These are phyloP conservation scores for Pygoscelis antarcticus DNA, from an alignment of 2,113 vertebrate genomes.

Conservation along the genomic window DNA sequence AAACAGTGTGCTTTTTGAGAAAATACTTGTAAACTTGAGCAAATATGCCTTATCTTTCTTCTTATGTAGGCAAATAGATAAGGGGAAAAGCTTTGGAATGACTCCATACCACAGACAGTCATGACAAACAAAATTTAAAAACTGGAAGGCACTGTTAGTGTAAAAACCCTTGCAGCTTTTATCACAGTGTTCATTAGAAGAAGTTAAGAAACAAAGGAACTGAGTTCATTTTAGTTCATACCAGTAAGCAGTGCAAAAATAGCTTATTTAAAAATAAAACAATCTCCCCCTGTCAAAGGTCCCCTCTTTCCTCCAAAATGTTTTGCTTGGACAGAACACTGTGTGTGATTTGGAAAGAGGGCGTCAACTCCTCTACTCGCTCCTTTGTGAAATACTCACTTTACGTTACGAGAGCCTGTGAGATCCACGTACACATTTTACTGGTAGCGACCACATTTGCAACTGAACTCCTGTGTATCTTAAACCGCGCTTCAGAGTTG, in stretches of 20 bases:
- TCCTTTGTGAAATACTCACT: neutral
- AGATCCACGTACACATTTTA: neutral
- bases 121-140: neutral
- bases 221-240: conserved; percentile 23
- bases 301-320: neutral
- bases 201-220: conserved; percentile 38
- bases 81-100: conserved; percentile 41
- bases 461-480: neutral
- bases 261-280: conserved; percentile 21
- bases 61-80: neutral
- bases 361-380: neutral
- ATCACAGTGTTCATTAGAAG: conserved; percentile 55
- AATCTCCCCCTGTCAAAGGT: neutral
- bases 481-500: neutral
- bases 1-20: conserved; percentile 20
- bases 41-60: neutral
- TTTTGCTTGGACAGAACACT: conserved; percentile 12
- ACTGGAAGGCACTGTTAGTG: conserved; percentile 61
- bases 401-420: neutral
- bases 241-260: conserved; percentile 39
- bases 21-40: conserved; percentile 37
- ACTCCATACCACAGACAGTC: conserved; percentile 23
- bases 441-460: neutral
- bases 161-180: conserved; percentile 29
- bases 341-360: neutral